Conservation (phyloP, 1,140 invertebrate species). For the Piezodorus guildinii region DNA sequence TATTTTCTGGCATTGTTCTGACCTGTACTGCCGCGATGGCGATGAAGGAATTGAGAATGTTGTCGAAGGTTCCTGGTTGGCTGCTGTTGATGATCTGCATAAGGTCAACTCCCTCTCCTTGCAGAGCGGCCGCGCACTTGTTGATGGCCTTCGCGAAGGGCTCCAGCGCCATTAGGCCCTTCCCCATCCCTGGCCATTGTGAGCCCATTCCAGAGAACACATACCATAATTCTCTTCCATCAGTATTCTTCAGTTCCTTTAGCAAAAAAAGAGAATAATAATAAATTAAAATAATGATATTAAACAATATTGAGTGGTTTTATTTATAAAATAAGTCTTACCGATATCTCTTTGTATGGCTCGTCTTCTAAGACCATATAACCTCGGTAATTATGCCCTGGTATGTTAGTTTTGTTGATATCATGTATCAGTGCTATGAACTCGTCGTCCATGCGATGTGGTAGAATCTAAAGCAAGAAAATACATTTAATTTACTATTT, state of each 20-base stretch:
- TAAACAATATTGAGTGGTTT: not conserved
- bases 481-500: no score
- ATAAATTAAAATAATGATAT: not conserved
- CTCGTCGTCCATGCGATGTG: slow-evolving; percentile 52
- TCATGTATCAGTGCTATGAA: slow-evolving; percentile 64
- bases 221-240: slow-evolving; percentile 77
- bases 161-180: slow-evolving; percentile 66
- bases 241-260: slow-evolving; percentile 25
- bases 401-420: slow-evolving; percentile 53
- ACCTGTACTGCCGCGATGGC: slow-evolving; percentile 88
- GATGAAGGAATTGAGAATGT: slow-evolving; percentile 79
- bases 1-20: slow-evolving; percentile 5
- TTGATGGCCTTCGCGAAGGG: slow-evolving; percentile 65
- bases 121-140: slow-evolving; percentile 59
- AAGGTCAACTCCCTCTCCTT: slow-evolving; percentile 67
- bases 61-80: slow-evolving; percentile 62
- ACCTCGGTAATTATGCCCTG: slow-evolving; percentile 62
- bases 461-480: slow-evolving; percentile 31
- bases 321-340: slow-evolving; percentile 29
- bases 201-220: slow-evolving; percentile 94
- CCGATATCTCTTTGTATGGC: slow-evolving; percentile 35
- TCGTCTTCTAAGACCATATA: slow-evolving; percentile 54
- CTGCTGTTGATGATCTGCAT: slow-evolving; percentile 65
- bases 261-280: no score
- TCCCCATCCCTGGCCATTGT: slow-evolving; percentile 92